Evolutionary conservation across 1,140 invertebrate species (phyloP).

Genomic region (Harpegnathos saltator): DNA sequence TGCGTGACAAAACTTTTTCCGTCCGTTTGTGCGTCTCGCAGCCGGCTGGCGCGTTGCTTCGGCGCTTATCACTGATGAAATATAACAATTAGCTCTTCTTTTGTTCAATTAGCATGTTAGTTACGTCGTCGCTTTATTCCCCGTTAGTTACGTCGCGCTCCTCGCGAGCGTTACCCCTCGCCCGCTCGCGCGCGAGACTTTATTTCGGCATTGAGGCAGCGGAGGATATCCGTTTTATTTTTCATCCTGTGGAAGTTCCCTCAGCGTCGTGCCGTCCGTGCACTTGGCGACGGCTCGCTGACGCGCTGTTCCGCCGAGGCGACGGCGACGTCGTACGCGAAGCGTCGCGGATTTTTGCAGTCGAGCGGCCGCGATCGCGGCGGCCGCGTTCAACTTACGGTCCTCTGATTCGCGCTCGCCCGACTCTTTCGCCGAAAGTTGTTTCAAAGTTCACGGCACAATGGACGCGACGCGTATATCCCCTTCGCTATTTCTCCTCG

Average conservation of each 20-base stretch:
- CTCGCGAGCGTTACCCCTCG: too few species aligned
- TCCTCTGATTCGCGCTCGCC: conserved; percentile 39
- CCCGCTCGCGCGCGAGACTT: background rate
- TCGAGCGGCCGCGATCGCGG: conserved; percentile 38
- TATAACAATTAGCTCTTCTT: conserved; percentile 29
- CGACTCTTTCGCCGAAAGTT: conserved; percentile 81
- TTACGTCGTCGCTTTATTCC: conserved; percentile 8
- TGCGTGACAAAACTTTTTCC: conserved; percentile 69
- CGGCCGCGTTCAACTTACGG: conserved; percentile 52
- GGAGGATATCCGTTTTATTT: background rate
- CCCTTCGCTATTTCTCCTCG: conserved; percentile 79
- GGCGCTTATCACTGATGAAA: conserved; percentile 3
- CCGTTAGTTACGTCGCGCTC: background rate
- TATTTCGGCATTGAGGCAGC: background rate
- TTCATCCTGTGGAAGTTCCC: background rate
- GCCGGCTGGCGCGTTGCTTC: conserved; percentile 6
- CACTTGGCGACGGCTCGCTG: background rate
- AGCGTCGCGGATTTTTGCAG: conserved; percentile 22
- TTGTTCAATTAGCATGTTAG: conserved; percentile 3
- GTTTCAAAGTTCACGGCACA: conserved; percentile 84
- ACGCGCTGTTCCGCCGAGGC: too few species aligned
- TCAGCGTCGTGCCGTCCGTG: background rate
- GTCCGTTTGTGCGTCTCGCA: conserved; percentile 8
- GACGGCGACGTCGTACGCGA: conserved; percentile 22
- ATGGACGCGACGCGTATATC: conserved; percentile 78